A percentile compares a stretch with the other conserved stretches of the same genome.
phyloP scores from a whole-genome alignment of 2,888 invertebrate genomes.

The Zaprionus obscuricornis region DNA sequence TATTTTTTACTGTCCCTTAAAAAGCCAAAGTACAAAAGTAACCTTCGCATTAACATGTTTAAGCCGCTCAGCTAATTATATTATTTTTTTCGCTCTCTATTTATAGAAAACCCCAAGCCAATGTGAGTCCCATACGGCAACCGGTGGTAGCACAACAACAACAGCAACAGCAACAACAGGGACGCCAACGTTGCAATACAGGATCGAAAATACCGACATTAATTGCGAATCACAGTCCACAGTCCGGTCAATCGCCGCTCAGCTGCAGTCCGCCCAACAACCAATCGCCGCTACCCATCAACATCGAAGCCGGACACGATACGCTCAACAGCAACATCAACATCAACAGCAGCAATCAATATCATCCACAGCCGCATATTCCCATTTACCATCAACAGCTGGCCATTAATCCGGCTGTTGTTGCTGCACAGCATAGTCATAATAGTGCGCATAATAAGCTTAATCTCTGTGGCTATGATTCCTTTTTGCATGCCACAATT shows the following conservation, averaged over 20 bases:
- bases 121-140: constrained; percentile 83
- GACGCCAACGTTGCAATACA: constrained; percentile 83
- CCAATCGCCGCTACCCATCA: constrained; percentile 56
- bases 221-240: constrained; percentile 80
- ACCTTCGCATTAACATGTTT: background rate
- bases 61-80: constrained; percentile 33
- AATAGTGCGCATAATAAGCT: constrained; percentile 82
- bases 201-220: constrained; percentile 83
- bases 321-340: constrained; percentile 47
- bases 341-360: constrained; percentile 57
- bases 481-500: constrained; percentile 87
- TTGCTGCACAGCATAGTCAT: constrained; percentile 80
- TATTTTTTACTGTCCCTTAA: too few relatives aligned
- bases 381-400: constrained; percentile 86
- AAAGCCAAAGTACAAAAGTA: too few relatives aligned
- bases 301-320: constrained; percentile 51
- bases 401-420: constrained; percentile 86
- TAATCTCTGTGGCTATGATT: constrained; percentile 85
- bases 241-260: constrained; percentile 71
- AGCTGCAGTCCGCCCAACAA: constrained; percentile 78
- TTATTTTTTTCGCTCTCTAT: background rate
- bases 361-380: constrained; percentile 83
- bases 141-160: constrained; percentile 66
- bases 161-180: constrained; percentile 62
- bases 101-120: constrained; percentile 86